Evolutionary conservation across 2,797 vertebrate species (phyloP), one percentile per base, ranked within the genome.

Genomic region (Microcaecilia unicolor): DNA sequence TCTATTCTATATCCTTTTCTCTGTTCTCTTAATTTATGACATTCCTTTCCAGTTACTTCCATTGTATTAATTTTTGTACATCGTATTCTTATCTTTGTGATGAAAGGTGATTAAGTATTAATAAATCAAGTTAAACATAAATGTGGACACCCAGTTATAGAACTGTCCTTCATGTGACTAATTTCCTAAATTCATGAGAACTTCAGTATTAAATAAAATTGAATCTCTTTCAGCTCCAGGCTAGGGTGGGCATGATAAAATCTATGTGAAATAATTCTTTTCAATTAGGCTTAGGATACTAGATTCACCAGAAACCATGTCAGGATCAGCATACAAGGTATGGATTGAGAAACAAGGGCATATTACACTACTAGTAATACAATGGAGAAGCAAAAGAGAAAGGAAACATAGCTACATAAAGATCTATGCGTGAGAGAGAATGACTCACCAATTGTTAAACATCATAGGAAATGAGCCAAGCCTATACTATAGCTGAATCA

Each of bases 361-460:
- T 46, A 29, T 48, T 61, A 37, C 42, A 27, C 41, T 64, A 55
- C 52, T 52, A 70, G 18, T 49, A 49, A 66, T 38, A 48, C 37
- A 46, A 38, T 35, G 41, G 46, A 37, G 22, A n/a, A n/a, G n/a
- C n/a, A 47, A 55, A 42, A 53, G 49, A 58, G 62, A 51, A 60
- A 61, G 28, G 26, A 52, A 48, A 49, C 44, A 50, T 20, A 32
- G 28, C 68, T 45, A 57, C 58, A 46, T 55, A 46, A n/a, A n/a
- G n/a, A 40, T 22, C 21, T 40, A 23, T 58, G 58, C 59, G 53
- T 60, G 51, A 48, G 64, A 73, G 61, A 50, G 48, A 43, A 32
- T 77, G 66, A 77, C 27, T 81, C 75, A 78, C 36, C 29, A 41
- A 53, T 52, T 55, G 45, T 71, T 60, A 64, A 16, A 21, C 32